phyloP scores from a whole-genome alignment of 2,113 vertebrate species.

The Hystrix brachyura region DNA sequence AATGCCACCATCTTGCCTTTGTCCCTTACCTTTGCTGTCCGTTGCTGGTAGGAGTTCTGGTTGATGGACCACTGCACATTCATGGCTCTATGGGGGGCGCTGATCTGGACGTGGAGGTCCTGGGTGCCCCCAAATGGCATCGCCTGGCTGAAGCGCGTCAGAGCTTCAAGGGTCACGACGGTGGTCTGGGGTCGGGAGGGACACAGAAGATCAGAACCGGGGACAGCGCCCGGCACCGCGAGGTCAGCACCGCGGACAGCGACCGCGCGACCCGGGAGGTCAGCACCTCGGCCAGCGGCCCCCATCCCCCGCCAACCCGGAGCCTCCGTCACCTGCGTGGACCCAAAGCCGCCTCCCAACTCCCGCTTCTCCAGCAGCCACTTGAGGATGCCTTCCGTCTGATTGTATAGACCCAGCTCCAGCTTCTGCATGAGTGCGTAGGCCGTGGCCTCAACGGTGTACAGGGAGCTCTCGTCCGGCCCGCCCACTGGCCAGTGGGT shows the following conservation, averaged over 20 bases:
- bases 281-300: not conserved
- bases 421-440: slow-evolving; percentile 88
- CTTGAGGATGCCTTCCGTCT: slow-evolving; percentile 80
- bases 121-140: slow-evolving; percentile 69
- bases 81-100: slow-evolving; percentile 71
- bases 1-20: not conserved
- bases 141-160: slow-evolving; percentile 86
- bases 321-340: slow-evolving; percentile 87
- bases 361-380: slow-evolving; percentile 87
- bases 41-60: slow-evolving; percentile 31
- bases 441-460: slow-evolving; percentile 87
- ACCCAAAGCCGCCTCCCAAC: slow-evolving; percentile 86
- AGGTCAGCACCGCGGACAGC: slow-evolving; percentile 47
- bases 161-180: slow-evolving; percentile 89
- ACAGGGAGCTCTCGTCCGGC: slow-evolving; percentile 76
- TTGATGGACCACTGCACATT: not conserved
- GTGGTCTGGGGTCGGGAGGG: slow-evolving; percentile 85
- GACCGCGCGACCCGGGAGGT: accelerated
- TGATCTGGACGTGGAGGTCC: slow-evolving; percentile 85
- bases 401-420: slow-evolving; percentile 76
- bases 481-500: slow-evolving; percentile 82
- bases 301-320: not conserved
- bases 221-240: not conserved
- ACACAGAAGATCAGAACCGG: not conserved
- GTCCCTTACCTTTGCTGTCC: slow-evolving; percentile 35